Conservation (phyloP, 2,888 invertebrate genomes). For the Pollenia labialis region DNA sequence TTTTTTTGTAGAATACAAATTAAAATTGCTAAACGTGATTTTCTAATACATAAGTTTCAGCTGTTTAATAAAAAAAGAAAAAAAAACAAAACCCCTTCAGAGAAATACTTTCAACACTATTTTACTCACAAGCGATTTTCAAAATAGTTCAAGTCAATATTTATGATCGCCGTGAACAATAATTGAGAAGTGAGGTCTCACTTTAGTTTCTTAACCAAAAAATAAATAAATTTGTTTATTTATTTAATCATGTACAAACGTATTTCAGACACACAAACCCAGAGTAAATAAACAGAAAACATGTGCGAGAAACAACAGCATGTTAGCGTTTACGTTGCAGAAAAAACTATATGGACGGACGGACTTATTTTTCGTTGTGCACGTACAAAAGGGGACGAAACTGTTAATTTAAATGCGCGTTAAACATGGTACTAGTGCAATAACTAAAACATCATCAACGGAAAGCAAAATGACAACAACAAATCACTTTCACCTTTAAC, state of each 20-base stretch:
- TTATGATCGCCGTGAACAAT: constrained; percentile 44
- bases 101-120: background rate
- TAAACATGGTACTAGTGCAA: constrained; percentile 3
- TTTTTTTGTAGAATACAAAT: background rate
- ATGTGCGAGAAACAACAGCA: constrained; percentile 38
- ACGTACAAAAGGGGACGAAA: constrained; percentile 55
- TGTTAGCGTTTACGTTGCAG: constrained; percentile 23
- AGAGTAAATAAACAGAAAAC: constrained; percentile 17
- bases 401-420: constrained; percentile 39
- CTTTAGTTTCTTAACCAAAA: constrained; percentile 19
- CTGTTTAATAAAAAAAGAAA: background rate
- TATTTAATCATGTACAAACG: constrained; percentile 25
- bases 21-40: background rate
- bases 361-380: constrained; percentile 17
- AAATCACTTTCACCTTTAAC: constrained; percentile 69
- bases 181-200: constrained; percentile 38
- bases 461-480: constrained; percentile 38
- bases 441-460: background rate
- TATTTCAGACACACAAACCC: constrained; percentile 17
- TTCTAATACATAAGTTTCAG: constrained; percentile 6
- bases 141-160: constrained; percentile 38
- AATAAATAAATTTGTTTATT: constrained; percentile 31
- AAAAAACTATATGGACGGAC: background rate
- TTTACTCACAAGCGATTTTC: background rate
- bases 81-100: background rate